phyloP scores from a whole-genome alignment of 2,888 invertebrate species.

The Linyphia triangularis region DNA sequence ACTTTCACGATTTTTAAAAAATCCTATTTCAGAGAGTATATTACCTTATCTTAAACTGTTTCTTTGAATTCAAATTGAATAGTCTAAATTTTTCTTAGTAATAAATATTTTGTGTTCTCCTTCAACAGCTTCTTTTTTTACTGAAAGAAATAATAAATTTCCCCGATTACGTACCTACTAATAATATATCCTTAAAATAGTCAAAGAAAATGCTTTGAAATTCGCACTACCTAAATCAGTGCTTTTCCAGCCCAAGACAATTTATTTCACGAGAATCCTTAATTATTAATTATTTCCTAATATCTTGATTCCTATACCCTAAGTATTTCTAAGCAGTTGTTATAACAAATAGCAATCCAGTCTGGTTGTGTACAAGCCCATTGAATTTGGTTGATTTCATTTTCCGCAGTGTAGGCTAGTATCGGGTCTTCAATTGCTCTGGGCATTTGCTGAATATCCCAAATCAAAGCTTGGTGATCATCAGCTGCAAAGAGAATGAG shows the following conservation, averaged over 20 bases:
- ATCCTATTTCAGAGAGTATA: no score
- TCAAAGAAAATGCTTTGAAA: not conserved
- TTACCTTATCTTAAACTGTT: no score
- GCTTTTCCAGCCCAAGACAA: slow-evolving; percentile 48
- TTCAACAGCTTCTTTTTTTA: not conserved
- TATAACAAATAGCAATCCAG: slow-evolving; percentile 99
- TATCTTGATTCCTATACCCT: slow-evolving; percentile 85
- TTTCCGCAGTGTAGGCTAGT: slow-evolving; percentile 98
- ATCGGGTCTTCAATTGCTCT: slow-evolving; percentile 99
- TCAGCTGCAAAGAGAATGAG: slow-evolving; percentile 89
- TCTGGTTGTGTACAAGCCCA: slow-evolving; percentile 99
- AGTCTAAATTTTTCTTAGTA: no score
- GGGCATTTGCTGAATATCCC: slow-evolving; percentile 99
- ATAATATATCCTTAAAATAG: not conserved
- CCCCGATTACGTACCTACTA: not conserved
- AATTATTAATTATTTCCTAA: slow-evolving; percentile 72
- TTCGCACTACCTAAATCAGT: not conserved
- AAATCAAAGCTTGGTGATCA: slow-evolving; percentile 99
- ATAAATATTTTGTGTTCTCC: not conserved
- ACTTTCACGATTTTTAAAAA: no score
- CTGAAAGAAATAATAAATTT: not conserved
- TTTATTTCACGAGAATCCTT: slow-evolving; percentile 55
- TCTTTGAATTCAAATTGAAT: no score
- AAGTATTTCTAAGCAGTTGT: slow-evolving; percentile 97
- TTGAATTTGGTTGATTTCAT: slow-evolving; percentile 99